A percentile compares a stretch with the other conserved stretches of the same genome.
Conservation (phyloP, 2,797 vertebrate species). For the Sphenopsis melanotis region DNA sequence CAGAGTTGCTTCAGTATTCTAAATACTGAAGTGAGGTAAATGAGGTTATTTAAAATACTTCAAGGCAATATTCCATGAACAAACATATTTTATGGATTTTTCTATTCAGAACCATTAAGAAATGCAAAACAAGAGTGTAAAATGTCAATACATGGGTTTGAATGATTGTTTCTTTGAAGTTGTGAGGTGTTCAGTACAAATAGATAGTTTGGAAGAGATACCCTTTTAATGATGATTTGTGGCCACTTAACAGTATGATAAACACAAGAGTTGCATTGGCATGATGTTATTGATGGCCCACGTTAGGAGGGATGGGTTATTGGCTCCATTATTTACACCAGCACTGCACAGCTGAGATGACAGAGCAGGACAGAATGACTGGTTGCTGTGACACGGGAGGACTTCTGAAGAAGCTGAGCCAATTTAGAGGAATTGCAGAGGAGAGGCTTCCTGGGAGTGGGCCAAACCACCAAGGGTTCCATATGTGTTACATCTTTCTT, state of each 20-base stretch:
- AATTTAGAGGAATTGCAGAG: background rate
- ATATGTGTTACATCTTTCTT: accelerated
- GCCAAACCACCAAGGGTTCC: background rate
- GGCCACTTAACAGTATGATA: background rate
- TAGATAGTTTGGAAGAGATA: background rate
- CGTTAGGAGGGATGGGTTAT: background rate
- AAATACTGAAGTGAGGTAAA: background rate
- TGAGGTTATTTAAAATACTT: background rate
- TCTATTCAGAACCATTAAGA: background rate
- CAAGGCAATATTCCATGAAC: background rate
- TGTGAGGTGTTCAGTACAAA: background rate
- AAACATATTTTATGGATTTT: background rate
- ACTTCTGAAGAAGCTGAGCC: background rate
- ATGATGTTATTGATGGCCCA: background rate
- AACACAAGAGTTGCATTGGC: background rate
- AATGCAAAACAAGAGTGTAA: background rate
- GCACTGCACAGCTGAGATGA: background rate
- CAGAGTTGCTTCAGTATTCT: background rate
- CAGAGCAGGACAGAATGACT: background rate
- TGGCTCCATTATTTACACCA: background rate
- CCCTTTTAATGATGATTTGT: constrained; percentile 2
- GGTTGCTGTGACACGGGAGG: background rate
- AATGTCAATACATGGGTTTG: background rate
- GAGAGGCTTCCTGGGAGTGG: background rate
- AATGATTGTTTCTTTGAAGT: background rate